Percentiles rank a stretch among this genome's conserved stretches.
phyloP scores from a whole-genome alignment of 2,797 vertebrate species.

The Limnodromus scolopaceus region DNA sequence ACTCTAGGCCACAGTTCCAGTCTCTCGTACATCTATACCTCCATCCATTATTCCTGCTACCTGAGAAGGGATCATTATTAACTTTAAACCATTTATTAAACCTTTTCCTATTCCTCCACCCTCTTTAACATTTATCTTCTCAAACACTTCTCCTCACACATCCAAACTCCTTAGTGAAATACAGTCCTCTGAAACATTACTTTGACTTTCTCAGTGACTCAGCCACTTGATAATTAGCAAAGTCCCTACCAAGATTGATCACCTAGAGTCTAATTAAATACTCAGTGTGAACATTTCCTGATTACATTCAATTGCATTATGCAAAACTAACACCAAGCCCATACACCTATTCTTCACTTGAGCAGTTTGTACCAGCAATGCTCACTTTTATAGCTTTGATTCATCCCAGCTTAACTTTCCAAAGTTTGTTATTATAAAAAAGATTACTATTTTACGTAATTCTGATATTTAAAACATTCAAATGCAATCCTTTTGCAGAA shows the following conservation, averaged over 20 bases:
- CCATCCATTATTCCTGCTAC: neutral
- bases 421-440: neutral
- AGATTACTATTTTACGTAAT: neutral
- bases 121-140: neutral
- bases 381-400: neutral
- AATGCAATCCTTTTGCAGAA: neutral
- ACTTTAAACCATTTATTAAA: neutral
- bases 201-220: constrained; percentile 23
- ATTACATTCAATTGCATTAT: constrained; percentile 16
- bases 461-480: neutral
- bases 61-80: neutral
- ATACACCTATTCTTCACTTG: neutral
- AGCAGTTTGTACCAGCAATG: neutral
- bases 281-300: constrained; percentile 14
- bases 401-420: neutral
- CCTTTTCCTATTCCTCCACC: neutral
- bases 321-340: neutral
- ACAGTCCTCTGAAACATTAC: neutral
- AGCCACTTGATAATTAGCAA: constrained; percentile 41
- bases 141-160: neutral
- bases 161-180: neutral
- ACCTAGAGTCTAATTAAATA: constrained; percentile 40
- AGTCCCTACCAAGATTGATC: constrained; percentile 16
- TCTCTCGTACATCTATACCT: neutral
- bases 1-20: neutral